These are phyloP conservation scores for Ophion ellenae DNA, from an alignment of 2,888 invertebrate species.

Conservation along the genomic window DNA sequence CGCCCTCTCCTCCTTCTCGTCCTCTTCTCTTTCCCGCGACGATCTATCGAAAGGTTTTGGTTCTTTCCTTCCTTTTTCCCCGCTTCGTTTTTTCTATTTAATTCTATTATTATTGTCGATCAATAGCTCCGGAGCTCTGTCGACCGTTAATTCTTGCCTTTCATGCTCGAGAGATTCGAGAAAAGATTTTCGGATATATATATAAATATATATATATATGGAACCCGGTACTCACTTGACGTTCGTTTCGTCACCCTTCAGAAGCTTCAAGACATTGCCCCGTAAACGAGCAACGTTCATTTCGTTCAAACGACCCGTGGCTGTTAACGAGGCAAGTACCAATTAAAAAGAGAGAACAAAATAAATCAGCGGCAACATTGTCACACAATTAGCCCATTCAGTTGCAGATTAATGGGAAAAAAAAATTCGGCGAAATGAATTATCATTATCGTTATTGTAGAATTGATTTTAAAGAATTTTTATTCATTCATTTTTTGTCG, in stretches of 20 bases:
- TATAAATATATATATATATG: background rate
- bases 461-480: background rate
- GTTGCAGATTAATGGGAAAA: background rate
- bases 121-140: slow-evolving; percentile 27
- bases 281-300: slow-evolving; percentile 54
- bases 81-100: slow-evolving; percentile 19
- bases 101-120: slow-evolving; percentile 44
- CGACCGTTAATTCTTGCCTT: slow-evolving; percentile 34
- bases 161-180: background rate
- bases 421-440: background rate
- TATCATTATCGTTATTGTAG: background rate
- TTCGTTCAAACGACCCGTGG: slow-evolving; percentile 14
- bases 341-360: background rate
- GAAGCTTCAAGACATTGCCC: slow-evolving; percentile 63
- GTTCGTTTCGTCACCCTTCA: slow-evolving; percentile 61
- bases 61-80: slow-evolving; percentile 3
- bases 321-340: background rate
- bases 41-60: slow-evolving; percentile 40
- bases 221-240: slow-evolving; percentile 50
- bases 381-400: no score
- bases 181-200: slow-evolving; percentile 5
- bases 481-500: no score
- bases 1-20: slow-evolving; percentile 12
- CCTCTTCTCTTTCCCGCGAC: slow-evolving; percentile 18
- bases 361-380: background rate